Evolutionary conservation across 2,113 vertebrate genomes (phyloP).

Genomic region (Macrotis lagotis): DNA sequence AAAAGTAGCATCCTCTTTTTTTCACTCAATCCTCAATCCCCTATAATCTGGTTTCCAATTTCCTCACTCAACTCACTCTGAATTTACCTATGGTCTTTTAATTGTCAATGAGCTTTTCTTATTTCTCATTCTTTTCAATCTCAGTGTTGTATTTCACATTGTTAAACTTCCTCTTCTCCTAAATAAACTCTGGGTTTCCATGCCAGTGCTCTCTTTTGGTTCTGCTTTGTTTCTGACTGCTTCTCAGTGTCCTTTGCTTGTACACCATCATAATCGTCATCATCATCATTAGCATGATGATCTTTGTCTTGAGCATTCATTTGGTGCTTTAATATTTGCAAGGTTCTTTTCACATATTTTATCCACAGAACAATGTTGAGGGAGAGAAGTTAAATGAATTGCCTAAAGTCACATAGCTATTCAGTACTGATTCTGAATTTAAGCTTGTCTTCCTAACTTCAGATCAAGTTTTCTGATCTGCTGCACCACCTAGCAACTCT

Average conservation of each 20-base stretch:
- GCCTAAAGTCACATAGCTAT: not conserved
- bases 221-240: too few relatives aligned
- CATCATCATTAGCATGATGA: too few relatives aligned
- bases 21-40: not conserved
- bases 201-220: not conserved
- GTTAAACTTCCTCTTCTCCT: not conserved
- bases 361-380: not conserved
- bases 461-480: not conserved
- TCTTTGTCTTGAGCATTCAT: not conserved
- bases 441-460: not conserved
- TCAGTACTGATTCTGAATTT: not conserved
- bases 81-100: not conserved
- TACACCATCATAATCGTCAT: not conserved
- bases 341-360: not conserved
- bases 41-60: not conserved
- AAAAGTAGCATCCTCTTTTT: not conserved
- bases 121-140: not conserved
- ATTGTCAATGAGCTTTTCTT: not conserved
- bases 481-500: not conserved
- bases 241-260: not conserved
- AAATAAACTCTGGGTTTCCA: not conserved
- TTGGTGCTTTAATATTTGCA: not conserved
- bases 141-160: not conserved
- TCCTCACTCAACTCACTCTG: not conserved
- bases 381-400: not conserved